Evolutionary conservation across 1,140 invertebrate genomes (phyloP).

Genomic region (Drosophila micromelanica): DNA sequence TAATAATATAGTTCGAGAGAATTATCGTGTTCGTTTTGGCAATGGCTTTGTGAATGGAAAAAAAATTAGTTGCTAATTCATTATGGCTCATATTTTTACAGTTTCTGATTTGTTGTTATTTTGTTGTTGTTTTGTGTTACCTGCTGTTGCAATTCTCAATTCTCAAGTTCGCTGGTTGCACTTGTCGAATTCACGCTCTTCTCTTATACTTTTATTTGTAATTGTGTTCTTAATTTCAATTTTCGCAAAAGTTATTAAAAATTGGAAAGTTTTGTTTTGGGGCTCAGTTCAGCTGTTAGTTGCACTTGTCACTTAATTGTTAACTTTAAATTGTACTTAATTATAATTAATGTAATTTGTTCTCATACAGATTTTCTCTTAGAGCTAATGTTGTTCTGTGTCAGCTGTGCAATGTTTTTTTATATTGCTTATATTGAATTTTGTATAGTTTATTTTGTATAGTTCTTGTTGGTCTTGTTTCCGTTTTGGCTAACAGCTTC

Average conservation of each 20-base stretch:
- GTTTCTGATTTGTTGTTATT: background rate
- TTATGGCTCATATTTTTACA: background rate
- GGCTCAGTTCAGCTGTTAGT: background rate
- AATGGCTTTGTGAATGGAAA: conserved; percentile 2
- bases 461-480: conserved; percentile 22
- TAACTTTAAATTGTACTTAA: background rate
- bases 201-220: conserved; percentile 12
- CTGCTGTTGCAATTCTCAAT: conserved; percentile 22
- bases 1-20: no score
- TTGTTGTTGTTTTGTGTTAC: conserved; percentile 21
- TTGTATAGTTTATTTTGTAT: conserved; percentile 3
- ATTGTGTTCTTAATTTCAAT: background rate
- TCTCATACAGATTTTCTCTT: background rate
- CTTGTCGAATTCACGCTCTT: conserved; percentile 33
- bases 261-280: conserved; percentile 5
- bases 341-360: conserved; percentile 11
- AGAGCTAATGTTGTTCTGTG: background rate
- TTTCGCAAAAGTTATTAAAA: background rate
- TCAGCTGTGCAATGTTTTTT: conserved; percentile 54
- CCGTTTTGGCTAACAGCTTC: conserved; percentile 11
- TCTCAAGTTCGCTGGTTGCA: conserved; percentile 26
- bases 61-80: background rate
- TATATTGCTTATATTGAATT: conserved; percentile 4
- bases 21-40: background rate
- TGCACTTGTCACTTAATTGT: conserved; percentile 15